A percentile compares a stretch with the other conserved stretches of the same genome.
Conservation (phyloP, 2,113 vertebrate species). For the Aegithalos caudatus region DNA sequence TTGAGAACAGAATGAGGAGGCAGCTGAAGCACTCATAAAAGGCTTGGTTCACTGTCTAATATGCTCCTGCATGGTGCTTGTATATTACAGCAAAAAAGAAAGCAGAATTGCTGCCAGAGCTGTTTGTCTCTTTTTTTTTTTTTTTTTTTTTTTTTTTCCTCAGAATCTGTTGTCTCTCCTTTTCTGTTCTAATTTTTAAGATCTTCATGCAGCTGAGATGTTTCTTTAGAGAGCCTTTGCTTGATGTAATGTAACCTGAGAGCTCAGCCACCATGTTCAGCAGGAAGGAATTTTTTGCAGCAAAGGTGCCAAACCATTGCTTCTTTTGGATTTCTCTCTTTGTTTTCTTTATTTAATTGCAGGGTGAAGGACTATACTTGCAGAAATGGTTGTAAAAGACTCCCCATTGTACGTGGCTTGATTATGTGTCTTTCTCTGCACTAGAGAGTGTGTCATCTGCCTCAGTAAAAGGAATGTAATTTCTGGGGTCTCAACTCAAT, state of each 20-base stretch:
- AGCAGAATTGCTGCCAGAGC: not conserved
- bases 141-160: not conserved
- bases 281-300: not conserved
- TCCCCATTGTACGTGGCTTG: not conserved
- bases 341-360: not conserved
- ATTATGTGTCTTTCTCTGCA: not conserved
- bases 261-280: not conserved
- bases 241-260: constrained; percentile 32
- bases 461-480: constrained; percentile 12
- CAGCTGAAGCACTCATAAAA: not conserved
- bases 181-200: not conserved
- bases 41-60: not conserved
- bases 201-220: not conserved
- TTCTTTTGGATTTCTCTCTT: not conserved
- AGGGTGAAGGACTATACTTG: not conserved
- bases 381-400: not conserved
- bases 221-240: not conserved
- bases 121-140: not conserved
- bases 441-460: not conserved
- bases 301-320: not conserved
- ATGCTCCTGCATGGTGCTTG: not conserved
- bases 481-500: constrained; percentile 38
- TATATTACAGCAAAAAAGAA: not conserved
- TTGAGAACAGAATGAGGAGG: not conserved
- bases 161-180: not conserved